These are phyloP conservation scores for Aplochiton taeniatus DNA, from an alignment of 2,797 vertebrate genomes.

Conservation along the genomic window DNA sequence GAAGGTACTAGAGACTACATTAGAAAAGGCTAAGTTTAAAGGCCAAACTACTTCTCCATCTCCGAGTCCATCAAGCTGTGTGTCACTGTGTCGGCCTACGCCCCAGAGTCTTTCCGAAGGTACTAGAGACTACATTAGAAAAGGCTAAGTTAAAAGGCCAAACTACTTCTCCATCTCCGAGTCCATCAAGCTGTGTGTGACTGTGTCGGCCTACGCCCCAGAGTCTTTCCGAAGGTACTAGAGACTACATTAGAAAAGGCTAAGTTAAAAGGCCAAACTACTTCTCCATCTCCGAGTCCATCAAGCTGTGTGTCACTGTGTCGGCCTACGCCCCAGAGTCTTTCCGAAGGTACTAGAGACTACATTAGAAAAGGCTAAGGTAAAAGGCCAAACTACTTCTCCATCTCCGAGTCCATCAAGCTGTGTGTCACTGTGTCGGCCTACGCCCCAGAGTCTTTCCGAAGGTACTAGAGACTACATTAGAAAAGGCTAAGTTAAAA, in stretches of 20 bases:
- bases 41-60: no score
- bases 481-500: no score
- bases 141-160: no score
- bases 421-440: slow-evolving; percentile 96
- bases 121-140: no score
- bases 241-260: no score
- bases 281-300: slow-evolving; percentile 97
- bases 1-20: no score
- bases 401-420: slow-evolving; percentile 96
- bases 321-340: slow-evolving; percentile 97
- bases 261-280: no score
- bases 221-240: slow-evolving; percentile 98
- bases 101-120: slow-evolving; percentile 97
- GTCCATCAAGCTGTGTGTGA: slow-evolving; percentile 96
- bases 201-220: slow-evolving; percentile 94
- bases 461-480: no score
- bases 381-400: no score
- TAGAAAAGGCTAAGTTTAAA: no score
- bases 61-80: slow-evolving; percentile 97
- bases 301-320: slow-evolving; percentile 97
- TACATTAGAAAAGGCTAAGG: no score
- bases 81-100: slow-evolving; percentile 96
- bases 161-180: slow-evolving; percentile 98
- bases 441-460: slow-evolving; percentile 95
- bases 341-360: slow-evolving; percentile 97